A percentile compares a stretch with the other conserved stretches of the same genome.
Evolutionary conservation across 2,797 vertebrate genomes (phyloP).

Genomic region (Lerista edwardsae): DNA sequence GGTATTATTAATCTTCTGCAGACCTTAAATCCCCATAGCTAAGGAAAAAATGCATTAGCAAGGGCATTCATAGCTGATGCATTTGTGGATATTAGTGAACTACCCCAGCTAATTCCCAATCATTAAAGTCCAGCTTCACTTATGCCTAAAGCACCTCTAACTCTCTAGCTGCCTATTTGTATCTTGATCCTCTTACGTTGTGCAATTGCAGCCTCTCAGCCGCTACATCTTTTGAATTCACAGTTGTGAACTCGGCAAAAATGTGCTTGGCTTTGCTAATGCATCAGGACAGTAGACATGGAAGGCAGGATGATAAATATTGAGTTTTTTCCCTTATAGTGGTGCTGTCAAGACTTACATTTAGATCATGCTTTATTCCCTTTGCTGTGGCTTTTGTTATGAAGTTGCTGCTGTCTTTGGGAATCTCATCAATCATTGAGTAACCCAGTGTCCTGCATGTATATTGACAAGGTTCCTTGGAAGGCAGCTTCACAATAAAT

Average conservation of each 20-base stretch:
- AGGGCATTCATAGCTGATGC: not conserved
- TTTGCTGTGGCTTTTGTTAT: constrained; percentile 37
- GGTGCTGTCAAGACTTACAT: constrained; percentile 14
- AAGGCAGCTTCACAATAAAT: constrained; percentile 11
- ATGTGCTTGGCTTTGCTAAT: not conserved
- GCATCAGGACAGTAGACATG: constrained; percentile 7
- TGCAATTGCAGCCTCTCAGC: constrained; percentile 14
- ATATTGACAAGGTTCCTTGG: constrained; percentile 12
- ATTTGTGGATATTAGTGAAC: not conserved
- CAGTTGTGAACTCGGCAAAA: constrained; percentile 17
- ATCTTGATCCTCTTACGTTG: not conserved
- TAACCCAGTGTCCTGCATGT: constrained; percentile 2
- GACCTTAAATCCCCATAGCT: not conserved
- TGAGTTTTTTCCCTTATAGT: constrained; percentile 13
- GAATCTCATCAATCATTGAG: constrained; percentile 14
- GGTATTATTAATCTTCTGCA: constrained; percentile 12
- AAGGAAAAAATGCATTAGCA: not conserved
- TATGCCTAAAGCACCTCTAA: not conserved
- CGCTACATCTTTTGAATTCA: constrained; percentile 40
- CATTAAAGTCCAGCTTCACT: not conserved
- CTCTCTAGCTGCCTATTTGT: not conserved
- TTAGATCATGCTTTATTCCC: constrained; percentile 5
- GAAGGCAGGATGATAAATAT: constrained; percentile 36
- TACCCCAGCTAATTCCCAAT: constrained; percentile 3
- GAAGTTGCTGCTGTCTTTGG: constrained; percentile 29